phyloP scores from a whole-genome alignment of 2,888 invertebrate genomes.

The Agrotis puta region DNA sequence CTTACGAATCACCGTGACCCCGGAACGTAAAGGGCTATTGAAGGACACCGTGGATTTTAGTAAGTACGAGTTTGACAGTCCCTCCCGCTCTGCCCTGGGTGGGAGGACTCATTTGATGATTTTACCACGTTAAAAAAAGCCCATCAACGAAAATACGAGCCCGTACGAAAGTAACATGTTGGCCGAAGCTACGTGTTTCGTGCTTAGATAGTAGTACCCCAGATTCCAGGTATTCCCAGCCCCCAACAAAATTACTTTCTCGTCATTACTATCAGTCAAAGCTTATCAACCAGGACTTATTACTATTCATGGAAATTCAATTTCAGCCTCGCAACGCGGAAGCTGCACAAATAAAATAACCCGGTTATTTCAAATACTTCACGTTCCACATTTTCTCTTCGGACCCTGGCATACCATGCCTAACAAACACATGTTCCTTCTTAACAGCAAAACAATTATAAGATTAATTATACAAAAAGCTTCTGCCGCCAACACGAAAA shows the following conservation, averaged over 20 bases:
- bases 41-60: no score
- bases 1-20: no score
- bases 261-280: neutral
- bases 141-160: no score
- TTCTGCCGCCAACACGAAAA: constrained; percentile 64
- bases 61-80: no score
- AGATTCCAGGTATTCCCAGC: no score
- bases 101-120: no score
- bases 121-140: no score
- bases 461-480: constrained; percentile 58
- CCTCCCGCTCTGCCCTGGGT: no score
- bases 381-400: constrained; percentile 1
- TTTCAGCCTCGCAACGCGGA: neutral
- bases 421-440: constrained; percentile 37
- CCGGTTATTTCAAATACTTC: neutral
- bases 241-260: neutral
- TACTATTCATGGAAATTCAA: neutral
- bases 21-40: no score
- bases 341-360: constrained; percentile 1
- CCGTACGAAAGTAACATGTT: no score
- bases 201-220: no score
- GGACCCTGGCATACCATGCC: constrained; percentile 33
- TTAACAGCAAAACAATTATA: constrained; percentile 47
- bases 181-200: no score
- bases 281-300: neutral